Base-by-base conservation (phyloP, 2,797 vertebrate species). In the Nannoperca australis region DNA sequence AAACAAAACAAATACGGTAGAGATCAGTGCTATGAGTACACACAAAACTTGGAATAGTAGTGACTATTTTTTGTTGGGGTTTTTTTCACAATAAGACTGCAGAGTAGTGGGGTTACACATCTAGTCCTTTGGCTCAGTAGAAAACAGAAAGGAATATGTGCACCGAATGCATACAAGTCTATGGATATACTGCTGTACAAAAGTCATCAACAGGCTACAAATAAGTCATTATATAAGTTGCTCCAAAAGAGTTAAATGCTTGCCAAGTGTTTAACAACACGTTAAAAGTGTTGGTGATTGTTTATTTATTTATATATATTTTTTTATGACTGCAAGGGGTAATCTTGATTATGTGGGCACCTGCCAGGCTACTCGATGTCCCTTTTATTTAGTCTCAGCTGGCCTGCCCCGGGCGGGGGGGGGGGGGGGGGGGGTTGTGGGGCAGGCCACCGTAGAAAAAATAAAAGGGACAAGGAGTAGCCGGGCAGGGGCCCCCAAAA, bases 41-140 rank as follows among this genome's bases (percentile, higher is more conserved):
- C 73, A 66, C 22, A 12, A 85, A 70, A 75, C 51, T 50, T 89
- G 86, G 90, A 91, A 93, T 91, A 87, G 88, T 90, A 85, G 81
- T 85, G 89, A 90, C 80, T 84, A 20, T 73, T 51, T 69, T 54
- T 66, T 18, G 22, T 11, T 27, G 24, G 24, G 24, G 24, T 27
- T 27, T 50, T 55, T 56, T 61, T 70, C 32, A 85, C 79, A 78
- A 86, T 91, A 90, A 91, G 92, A 92, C 90, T 85, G 91, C 79
- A 22, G 89, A 91, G 84, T 90, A 89, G 87, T 88, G 82, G 88
- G 81, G 68, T 77, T 91, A 89, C 60, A 89, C 79, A 79, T 81
- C 62, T 86, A 89, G 86, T 88, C 91, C 91, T 94, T 93, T 95
- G 94, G 93, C 94, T 95, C 93, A 94, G 92, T 92, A 91, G 81